Conservation (phyloP, 2,797 vertebrate genomes). For the Ctenopoma kingsleyae region DNA sequence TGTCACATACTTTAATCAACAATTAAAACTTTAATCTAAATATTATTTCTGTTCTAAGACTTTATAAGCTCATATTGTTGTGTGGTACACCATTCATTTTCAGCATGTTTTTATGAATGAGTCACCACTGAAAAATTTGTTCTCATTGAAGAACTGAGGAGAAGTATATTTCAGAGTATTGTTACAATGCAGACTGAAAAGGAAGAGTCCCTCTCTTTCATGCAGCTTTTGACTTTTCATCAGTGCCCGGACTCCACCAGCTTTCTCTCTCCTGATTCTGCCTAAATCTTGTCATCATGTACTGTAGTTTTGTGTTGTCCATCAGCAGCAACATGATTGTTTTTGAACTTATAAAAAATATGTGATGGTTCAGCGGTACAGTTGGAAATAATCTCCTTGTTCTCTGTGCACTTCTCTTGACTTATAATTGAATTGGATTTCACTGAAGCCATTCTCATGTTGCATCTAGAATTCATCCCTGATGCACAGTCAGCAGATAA, state of each 20-base stretch:
- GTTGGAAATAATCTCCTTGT: no score
- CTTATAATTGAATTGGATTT: not conserved
- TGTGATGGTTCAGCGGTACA: not conserved
- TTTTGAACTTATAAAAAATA: not conserved
- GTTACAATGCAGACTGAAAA: constrained; percentile 10
- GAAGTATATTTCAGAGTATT: not conserved
- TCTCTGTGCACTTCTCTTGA: no score
- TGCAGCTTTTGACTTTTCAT: constrained; percentile 3
- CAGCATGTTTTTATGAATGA: constrained; percentile 7
- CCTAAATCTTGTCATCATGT: not conserved
- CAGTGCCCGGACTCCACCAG: not conserved
- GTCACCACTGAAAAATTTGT: not conserved
- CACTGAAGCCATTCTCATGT: not conserved
- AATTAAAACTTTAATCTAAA: not conserved
- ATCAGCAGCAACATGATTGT: not conserved
- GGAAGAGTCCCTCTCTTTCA: not conserved
- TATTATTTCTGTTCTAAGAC: not conserved
- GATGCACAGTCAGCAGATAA: constrained; percentile 10
- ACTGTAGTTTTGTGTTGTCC: not conserved
- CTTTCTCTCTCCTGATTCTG: constrained; percentile 3
- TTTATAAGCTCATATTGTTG: not conserved
- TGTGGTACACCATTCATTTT: not conserved
- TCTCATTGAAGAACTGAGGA: not conserved
- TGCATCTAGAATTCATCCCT: not conserved
- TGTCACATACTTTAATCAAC: not conserved